phyloP scores from a whole-genome alignment of 2,888 invertebrate genomes.

The Atethmia centrago region DNA sequence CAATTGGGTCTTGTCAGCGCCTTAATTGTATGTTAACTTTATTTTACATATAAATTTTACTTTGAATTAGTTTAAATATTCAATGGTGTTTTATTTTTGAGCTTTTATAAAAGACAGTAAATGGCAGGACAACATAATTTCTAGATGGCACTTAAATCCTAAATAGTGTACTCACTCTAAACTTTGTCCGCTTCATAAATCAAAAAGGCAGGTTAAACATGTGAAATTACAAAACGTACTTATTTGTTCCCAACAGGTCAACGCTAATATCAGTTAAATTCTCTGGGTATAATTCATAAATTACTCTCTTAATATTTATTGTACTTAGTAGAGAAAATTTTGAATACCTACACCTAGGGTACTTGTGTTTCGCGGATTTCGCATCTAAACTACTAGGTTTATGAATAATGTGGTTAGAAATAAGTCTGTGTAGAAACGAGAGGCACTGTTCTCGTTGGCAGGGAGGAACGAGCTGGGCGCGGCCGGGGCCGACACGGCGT shows the following conservation, averaged over 20 bases:
- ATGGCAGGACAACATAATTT: conserved; percentile 39
- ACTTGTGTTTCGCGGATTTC: conserved; percentile 39
- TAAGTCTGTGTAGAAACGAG: conserved; percentile 40
- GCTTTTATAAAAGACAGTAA: conserved; percentile 25
- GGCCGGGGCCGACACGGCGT: conserved; percentile 82
- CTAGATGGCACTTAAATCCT: conserved; percentile 34
- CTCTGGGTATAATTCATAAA: conserved; percentile 70
- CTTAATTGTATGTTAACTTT: too few species aligned
- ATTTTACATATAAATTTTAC: too few species aligned
- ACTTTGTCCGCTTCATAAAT: conserved; percentile 42
- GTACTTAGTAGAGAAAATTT: conserved; percentile 61
- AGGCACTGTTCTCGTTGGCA: conserved; percentile 78
- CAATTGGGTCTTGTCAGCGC: too few species aligned
- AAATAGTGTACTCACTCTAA: conserved; percentile 25
- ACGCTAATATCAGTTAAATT: conserved; percentile 79
- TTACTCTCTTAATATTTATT: conserved; percentile 69
- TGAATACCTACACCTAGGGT: conserved; percentile 52
- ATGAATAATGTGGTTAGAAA: conserved; percentile 58
- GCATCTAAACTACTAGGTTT: conserved; percentile 68
- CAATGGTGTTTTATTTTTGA: conserved; percentile 16
- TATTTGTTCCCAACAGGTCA: conserved; percentile 83
- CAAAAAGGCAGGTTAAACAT: conserved; percentile 48
- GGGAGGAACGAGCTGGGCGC: conserved; percentile 85
- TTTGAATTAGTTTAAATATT: neutral
- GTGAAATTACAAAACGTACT: conserved; percentile 66